Evolutionary conservation across 2,888 invertebrate species (phyloP), one percentile per base, ranked within the genome.

Genomic region (Drosophila mulleri): DNA sequence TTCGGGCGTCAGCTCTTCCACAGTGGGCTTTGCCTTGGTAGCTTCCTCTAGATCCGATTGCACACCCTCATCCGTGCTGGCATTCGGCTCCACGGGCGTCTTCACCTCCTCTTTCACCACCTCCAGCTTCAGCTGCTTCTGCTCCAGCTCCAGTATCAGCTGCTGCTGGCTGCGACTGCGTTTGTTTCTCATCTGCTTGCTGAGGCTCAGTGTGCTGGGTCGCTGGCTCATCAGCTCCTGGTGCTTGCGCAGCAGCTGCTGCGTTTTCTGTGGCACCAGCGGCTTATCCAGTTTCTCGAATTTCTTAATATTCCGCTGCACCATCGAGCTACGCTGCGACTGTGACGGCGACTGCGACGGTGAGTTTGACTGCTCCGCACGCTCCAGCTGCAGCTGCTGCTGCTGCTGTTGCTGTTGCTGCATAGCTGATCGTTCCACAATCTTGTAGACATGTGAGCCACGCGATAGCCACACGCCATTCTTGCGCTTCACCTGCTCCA

Each of bases 401-500:
- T 23, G 20, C 20, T 23, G 20, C n/a, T 20, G 42, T 11, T 26
- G 42, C 26, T 20, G 42, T 48, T 23, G 56, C 20, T 39, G 60
- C 50, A 61, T 26, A 8, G 16, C 29, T 14, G 78, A 69, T 48
- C 91, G 90, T 61, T 92, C 91, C 63, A 92, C 91, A 23, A 93
- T 90, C 86, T 93, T 93, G 81, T 92, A 93, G 68, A 93, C 91
- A 69, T 91, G 91, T 16, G 92, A 83, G 58, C 91, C 93, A 80
- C 92, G 93, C 78, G 90, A 88, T 89, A 90, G 79, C 68, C 94
- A 80, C 47, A 94, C 94, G 91, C 93, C 94, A 91, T 88, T 94
- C 83, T 94, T 94, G 60, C 95, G 93, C 91, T 94, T 95, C 7
- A 94, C 93, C 86, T 94, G 94, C 75, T 94, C 94, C 45, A 94